Evolutionary conservation across 2,113 vertebrate species (phyloP), one percentile per base, ranked within the genome.

Genomic region (Taurulus bubalis): DNA sequence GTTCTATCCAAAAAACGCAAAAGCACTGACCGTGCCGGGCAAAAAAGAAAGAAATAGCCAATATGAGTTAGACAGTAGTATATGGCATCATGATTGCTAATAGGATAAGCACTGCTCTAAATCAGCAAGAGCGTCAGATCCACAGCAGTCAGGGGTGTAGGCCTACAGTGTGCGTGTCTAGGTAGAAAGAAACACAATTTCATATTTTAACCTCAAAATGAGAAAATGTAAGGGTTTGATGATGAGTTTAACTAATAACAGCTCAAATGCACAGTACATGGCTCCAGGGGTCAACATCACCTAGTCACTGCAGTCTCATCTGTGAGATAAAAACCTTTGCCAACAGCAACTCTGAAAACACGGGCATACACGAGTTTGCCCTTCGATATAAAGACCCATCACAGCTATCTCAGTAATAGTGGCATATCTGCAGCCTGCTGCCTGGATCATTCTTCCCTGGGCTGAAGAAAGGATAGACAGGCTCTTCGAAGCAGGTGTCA

Each of bases 401-500:
- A 1, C 8, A 26, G 16, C n/a, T n/a, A n/a, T 2, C 53, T 95
- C 82, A 96, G 85, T 96, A 95, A 80, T 95, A 95, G 85, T 96
- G 95, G 77, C 95, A 96, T 53, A 96, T 94, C 77, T 95, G 94
- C 67, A 96, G 79, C 62, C 94, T 72, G 91, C 94, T 94, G 71
- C 94, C 91, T 0, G 94, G 94, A 38, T 96, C 94, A 16, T 95
- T 94, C 85, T 95, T 96, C 38, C 95, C 95, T 0, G 95, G 95
- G 86, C 95, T 96, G 85, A 95, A 96, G 87, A 96, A 96, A 4
- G 95, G 95, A 15, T 85, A 94, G 28, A 96, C 94, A 0, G 95
- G 94, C 81, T 94, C 93, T 0, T 92, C 91, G 40, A 95, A 96
- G 89, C 92, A 94, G 0, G 95, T 90, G 30, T 93, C 89, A 22